phyloP scores from a whole-genome alignment of 2,797 vertebrate genomes.

The Cyprinodon diabolis region DNA sequence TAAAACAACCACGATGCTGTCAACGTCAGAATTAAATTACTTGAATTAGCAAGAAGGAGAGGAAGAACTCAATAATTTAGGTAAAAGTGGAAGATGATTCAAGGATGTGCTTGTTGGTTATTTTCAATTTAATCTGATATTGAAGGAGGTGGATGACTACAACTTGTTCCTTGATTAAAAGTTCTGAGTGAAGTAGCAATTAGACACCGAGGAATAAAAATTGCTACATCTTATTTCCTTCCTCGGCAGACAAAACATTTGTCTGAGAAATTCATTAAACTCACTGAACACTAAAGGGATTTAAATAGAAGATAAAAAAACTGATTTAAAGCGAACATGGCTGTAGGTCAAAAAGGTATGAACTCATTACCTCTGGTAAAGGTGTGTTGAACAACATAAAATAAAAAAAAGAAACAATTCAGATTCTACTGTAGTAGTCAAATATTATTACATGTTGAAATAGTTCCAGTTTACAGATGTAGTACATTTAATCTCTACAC shows the following conservation, averaged over 20 bases:
- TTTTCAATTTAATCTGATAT: conserved; percentile 22
- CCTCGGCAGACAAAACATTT: conserved; percentile 16
- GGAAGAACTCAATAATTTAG: conserved; percentile 15
- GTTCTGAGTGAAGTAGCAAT: conserved; percentile 29
- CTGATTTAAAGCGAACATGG: not conserved
- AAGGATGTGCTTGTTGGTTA: conserved; percentile 13
- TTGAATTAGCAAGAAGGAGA: not conserved
- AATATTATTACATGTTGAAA: not conserved
- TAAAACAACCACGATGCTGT: not conserved
- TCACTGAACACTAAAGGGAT: conserved; percentile 18
- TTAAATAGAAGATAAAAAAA: not conserved
- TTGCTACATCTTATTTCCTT: conserved; percentile 16
- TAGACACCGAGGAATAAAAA: conserved; percentile 32
- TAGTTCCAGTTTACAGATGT: not conserved
- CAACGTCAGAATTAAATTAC: not conserved
- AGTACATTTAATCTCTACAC: not conserved
- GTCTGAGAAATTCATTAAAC: conserved; percentile 20
- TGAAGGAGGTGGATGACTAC: conserved; percentile 13
- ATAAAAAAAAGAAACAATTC: not conserved
- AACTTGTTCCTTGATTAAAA: conserved; percentile 27
- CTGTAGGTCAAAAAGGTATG: not conserved
- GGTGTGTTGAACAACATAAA: not conserved
- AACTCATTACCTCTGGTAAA: not conserved
- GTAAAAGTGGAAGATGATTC: conserved; percentile 9
- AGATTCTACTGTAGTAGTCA: not conserved